Percentiles rank a stretch among this genome's conserved stretches.
These are phyloP conservation scores for Oryzias javanicus DNA, from an alignment of 2,113 vertebrate species.

Conservation along the genomic window DNA sequence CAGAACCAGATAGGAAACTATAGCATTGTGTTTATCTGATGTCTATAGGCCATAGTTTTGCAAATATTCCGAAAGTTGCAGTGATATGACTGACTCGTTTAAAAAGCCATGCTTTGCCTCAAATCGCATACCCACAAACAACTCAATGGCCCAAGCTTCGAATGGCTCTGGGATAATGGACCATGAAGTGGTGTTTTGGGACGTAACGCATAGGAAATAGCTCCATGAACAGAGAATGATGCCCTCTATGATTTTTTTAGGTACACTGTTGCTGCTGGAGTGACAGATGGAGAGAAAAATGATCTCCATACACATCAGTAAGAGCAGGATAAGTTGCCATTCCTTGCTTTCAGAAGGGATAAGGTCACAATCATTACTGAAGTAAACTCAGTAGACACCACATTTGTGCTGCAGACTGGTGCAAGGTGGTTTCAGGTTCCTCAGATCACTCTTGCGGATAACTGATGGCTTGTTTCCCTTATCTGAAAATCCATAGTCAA, in stretches of 20 bases:
- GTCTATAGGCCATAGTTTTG: constrained; percentile 3
- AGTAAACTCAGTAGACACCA: constrained; percentile 7
- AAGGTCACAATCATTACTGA: constrained; percentile 2
- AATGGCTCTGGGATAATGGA: constrained; percentile 8
- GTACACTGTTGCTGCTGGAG: constrained; percentile 1
- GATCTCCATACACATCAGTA: constrained; percentile 4
- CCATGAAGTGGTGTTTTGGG: constrained; percentile 11
- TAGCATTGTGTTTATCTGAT: constrained; percentile 5
- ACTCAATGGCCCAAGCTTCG: background rate
- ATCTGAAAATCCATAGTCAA: constrained; percentile 6
- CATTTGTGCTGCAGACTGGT: constrained; percentile 6
- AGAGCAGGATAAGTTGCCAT: background rate
- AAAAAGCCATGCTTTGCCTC: background rate
- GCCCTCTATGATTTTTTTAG: constrained; percentile 1
- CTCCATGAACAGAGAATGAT: background rate
- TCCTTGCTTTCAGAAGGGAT: background rate
- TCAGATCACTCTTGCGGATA: constrained; percentile 1
- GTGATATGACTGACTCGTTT: constrained; percentile 6
- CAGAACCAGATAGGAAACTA: constrained; percentile 3
- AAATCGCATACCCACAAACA: constrained; percentile 1
- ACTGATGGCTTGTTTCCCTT: constrained; percentile 5
- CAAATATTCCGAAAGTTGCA: constrained; percentile 5
- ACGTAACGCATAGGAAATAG: constrained; percentile 3
- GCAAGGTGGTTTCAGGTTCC: background rate
- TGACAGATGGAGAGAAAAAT: constrained; percentile 5